A percentile compares a stretch with the other conserved stretches of the same genome.
Conservation (phyloP, 2,113 vertebrate genomes). For the Trinectes maculatus region DNA sequence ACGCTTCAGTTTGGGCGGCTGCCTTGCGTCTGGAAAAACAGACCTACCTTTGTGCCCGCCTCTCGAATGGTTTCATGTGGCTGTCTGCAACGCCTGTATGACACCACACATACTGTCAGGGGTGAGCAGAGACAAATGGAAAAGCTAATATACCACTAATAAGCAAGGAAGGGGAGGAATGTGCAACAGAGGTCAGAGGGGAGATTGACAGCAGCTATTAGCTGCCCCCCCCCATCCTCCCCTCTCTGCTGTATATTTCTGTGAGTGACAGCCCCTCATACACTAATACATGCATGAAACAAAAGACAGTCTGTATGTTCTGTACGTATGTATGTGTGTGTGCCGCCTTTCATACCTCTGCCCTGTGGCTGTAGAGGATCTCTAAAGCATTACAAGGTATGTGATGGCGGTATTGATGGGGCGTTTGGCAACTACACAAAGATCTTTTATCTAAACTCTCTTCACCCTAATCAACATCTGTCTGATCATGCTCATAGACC, state of each 20-base stretch:
- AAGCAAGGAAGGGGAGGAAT: constrained; percentile 71
- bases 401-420: not conserved
- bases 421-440: constrained; percentile 41
- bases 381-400: constrained; percentile 9
- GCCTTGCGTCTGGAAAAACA: constrained; percentile 74
- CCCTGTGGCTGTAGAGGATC: constrained; percentile 8
- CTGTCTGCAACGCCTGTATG: constrained; percentile 15
- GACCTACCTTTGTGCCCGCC: constrained; percentile 77
- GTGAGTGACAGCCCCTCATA: constrained; percentile 48
- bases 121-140: constrained; percentile 71
- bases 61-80: constrained; percentile 45
- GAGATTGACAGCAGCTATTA: constrained; percentile 69
- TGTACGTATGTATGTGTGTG: too few relatives aligned
- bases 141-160: constrained; percentile 75
- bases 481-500: constrained; percentile 51
- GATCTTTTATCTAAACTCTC: constrained; percentile 34
- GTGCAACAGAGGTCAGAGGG: constrained; percentile 51
- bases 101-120: constrained; percentile 65
- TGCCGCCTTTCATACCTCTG: not conserved
- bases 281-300: constrained; percentile 16
- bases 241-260: constrained; percentile 42
- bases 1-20: constrained; percentile 69
- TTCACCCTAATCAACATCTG: constrained; percentile 43
- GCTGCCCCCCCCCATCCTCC: constrained; percentile 12
- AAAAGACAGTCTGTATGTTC: constrained; percentile 56